Evolutionary conservation across 2,888 invertebrate species (phyloP), one percentile per base, ranked within the genome.

Genomic region (Drosophila barbarae): DNA sequence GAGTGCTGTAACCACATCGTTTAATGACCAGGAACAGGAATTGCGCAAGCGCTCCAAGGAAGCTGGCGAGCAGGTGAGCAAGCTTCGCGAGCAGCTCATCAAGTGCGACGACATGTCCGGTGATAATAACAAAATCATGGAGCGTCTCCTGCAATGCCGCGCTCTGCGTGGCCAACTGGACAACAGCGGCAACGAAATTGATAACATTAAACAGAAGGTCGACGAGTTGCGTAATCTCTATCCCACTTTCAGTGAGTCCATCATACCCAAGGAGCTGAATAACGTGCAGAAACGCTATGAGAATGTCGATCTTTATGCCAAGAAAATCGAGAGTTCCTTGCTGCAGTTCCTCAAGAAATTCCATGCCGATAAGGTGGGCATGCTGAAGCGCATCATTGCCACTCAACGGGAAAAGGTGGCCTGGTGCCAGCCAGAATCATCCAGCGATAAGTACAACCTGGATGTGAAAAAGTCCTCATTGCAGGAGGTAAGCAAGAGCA

Each of bases 71-170:
- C 91, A 91, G 67, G 91, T 96, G 0, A 93, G 93, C 15, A 93
- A 92, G 86, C 91, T 96, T 21, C 92, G 96, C 18, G 96, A 96
- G 85, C 93, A 94, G 41, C 92, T 96, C n/a, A 94, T 95, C 41
- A 95, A 95, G 88, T 96, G 96, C 86, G 97, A 97, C 86, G 96
- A 96, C 84, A 92, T 96, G 90, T 95, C 95, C 4, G 97, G 98
- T 0, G 95, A 95, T 75, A 96, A 96, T 81, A 91, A 92, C 1
- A 95, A 95, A 86, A 94, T 98, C 60, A 91, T 96, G 56, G 93
- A 94, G 73, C 93, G 97, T 57, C 90, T 97, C 2, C 92, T 94
- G 66, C 93, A 92, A 69, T 94, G 96, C 74, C 94, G 94, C 85
- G 91, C 91, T 7, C 90, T 96, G 23, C 94, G 95, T 87, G 90